Base-by-base conservation (phyloP, 2,797 vertebrate genomes). In the Xenopus petersii region DNA sequence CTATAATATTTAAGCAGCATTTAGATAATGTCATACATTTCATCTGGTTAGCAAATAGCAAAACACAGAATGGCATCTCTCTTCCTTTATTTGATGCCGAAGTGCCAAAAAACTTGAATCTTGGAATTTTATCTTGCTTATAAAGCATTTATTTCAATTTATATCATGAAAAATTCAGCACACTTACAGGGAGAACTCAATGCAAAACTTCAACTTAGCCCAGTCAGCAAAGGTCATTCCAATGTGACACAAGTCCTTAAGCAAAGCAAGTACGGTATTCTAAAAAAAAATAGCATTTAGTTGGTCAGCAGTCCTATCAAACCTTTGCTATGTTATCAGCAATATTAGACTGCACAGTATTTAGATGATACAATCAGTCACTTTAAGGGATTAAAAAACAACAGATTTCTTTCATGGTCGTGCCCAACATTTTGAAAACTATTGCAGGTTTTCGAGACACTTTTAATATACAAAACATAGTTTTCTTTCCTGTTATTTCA, bases 261-360 rank as follows among this genome's bases (percentile, higher is more conserved):
- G 49, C 36, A 79, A 83, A 81, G 79, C 12, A 12, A 55, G 36
- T 66, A n/a, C n/a, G n/a, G n/a, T n/a, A 65, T 0, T 0, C 30
- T 59, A 1, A 62, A 71, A 81, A 76, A 75, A 46, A 42, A 70
- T 33, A 77, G 59, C 6, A 74, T 1, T 49, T 64, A 47, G 12
- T 75, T 56, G 61, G 42, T 76, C 12, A 46, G 17, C 71, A 21
- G 80, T 80, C 82, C 67, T 65, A 67, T 70, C 16, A 71, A 68
- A 56, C 56, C 67, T 54, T 62, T 79, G 80, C 74, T 82, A 77
- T 72, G 81, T 78, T 79, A 79, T 79, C 77, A 36, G 33, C 33
- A 16, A 67, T 13, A 36, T 70, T 63, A 79, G 67, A 47, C 55
- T 76, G 74, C 65, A 26, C 74, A 80, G 66, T 67, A 59, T 69